These are phyloP conservation scores for Nyctereutes procyonoides DNA, from an alignment of 2,113 vertebrate species.

Conservation along the genomic window DNA sequence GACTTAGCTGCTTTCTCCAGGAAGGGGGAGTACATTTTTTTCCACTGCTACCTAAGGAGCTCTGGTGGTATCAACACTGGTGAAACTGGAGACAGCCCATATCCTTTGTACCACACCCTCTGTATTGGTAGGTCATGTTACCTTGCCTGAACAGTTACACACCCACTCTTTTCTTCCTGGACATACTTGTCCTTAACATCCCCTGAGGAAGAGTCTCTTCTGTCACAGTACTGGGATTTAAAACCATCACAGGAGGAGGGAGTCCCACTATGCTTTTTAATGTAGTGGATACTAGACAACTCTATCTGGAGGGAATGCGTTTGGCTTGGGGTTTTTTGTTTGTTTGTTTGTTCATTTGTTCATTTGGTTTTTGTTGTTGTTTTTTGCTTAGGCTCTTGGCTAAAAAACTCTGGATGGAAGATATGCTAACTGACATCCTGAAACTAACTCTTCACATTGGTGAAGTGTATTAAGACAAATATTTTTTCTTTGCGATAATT, in stretches of 20 bases:
- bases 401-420: conserved; percentile 15
- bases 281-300: not conserved
- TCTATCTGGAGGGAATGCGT: not conserved
- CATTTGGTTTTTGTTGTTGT: too few species aligned
- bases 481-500: conserved; percentile 67
- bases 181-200: not conserved
- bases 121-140: not conserved
- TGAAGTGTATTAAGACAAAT: conserved; percentile 39
- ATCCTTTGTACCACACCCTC: not conserved
- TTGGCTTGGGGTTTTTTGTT: not conserved
- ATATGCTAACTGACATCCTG: not conserved
- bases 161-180: not conserved
- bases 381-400: not conserved
- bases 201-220: not conserved
- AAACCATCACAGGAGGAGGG: not conserved
- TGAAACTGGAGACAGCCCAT: not conserved
- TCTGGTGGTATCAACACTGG: not conserved
- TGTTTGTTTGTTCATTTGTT: too few species aligned
- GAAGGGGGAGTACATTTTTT: not conserved
- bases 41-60: not conserved
- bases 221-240: not conserved
- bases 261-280: not conserved
- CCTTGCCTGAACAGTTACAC: not conserved
- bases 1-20: not conserved
- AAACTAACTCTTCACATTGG: conserved; percentile 14